Evolutionary conservation across 1,140 invertebrate species (phyloP).

Genomic region (Lutraria rhynchaena): DNA sequence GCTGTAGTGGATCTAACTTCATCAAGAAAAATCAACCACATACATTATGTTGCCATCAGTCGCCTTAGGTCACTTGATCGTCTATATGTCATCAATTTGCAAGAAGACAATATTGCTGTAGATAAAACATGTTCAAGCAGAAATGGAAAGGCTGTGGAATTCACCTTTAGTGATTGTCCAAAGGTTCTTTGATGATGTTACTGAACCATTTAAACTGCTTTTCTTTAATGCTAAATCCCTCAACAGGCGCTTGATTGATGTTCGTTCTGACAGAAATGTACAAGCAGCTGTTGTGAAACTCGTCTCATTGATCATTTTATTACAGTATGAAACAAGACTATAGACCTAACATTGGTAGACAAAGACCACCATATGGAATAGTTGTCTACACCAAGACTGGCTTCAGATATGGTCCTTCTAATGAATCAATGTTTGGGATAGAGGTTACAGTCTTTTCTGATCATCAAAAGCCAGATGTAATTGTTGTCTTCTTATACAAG

Average conservation of each 20-base stretch:
- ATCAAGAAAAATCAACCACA: constrained; percentile 24
- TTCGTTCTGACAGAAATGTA: constrained; percentile 27
- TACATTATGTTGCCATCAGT: constrained; percentile 51
- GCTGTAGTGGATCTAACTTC: constrained; percentile 30
- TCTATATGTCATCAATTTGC: constrained; percentile 27
- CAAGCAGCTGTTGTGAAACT: constrained; percentile 36
- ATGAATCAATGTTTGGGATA: not conserved
- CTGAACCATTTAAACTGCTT: constrained; percentile 7
- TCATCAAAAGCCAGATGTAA: constrained; percentile 2
- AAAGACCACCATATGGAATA: constrained; percentile 36
- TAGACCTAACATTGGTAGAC: not conserved
- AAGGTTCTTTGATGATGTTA: not conserved
- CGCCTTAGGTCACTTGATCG: constrained; percentile 4
- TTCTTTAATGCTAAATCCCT: constrained; percentile 50
- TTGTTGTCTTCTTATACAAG: constrained; percentile 26
- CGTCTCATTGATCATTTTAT: not conserved
- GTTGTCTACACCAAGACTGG: constrained; percentile 7
- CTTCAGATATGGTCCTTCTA: constrained; percentile 14
- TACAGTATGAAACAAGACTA: constrained; percentile 34
- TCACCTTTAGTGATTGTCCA: not conserved
- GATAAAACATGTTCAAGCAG: constrained; percentile 33
- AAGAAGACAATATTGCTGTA: constrained; percentile 40
- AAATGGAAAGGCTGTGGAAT: constrained; percentile 31
- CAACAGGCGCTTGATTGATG: constrained; percentile 29
- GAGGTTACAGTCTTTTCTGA: constrained; percentile 16